Conservation (phyloP, 2,797 vertebrate species). For the Myotis daubentonii region DNA sequence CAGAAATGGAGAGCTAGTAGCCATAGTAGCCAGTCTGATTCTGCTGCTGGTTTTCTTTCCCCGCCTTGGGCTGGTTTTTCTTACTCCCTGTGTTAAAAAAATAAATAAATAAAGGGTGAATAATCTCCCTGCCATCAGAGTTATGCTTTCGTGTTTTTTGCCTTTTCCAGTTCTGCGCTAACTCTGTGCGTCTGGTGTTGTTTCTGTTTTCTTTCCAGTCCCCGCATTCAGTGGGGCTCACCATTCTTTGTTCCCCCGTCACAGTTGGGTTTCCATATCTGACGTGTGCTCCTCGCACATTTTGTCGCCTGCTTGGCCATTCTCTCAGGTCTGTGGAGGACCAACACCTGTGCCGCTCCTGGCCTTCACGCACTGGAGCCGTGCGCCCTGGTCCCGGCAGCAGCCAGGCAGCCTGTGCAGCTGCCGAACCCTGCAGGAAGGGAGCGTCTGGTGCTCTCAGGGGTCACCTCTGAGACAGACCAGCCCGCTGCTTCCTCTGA, state of each 20-base stretch:
- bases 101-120: no score
- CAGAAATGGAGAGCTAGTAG: conserved; percentile 15
- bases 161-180: background rate
- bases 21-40: background rate
- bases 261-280: rapidly evolving
- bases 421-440: background rate
- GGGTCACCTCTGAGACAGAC: background rate
- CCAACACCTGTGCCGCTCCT: background rate
- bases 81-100: background rate
- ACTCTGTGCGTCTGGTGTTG: background rate
- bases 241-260: background rate
- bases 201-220: background rate
- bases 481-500: background rate
- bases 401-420: background rate
- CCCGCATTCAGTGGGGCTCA: no score
- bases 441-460: background rate
- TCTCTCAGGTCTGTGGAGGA: background rate
- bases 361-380: background rate
- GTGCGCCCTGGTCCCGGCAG: background rate
- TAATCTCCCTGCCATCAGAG: background rate
- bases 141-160: background rate
- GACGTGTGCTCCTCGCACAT: rapidly evolving
- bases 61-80: background rate
- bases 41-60: background rate
- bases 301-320: rapidly evolving